Base-by-base conservation (phyloP, 2,113 vertebrate genomes). In the Oncorhynchus clarkii region DNA sequence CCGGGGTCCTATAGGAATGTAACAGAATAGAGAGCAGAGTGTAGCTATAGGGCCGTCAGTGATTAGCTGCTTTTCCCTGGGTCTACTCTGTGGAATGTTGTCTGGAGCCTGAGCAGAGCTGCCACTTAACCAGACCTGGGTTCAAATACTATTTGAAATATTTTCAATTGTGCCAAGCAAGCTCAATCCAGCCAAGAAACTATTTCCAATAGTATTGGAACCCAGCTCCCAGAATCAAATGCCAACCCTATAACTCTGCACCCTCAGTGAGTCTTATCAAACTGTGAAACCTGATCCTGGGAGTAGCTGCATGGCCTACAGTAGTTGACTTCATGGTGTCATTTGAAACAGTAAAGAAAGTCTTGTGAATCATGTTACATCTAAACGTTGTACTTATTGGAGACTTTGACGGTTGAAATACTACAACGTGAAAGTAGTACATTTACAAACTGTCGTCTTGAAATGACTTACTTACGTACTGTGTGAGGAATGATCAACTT, bases 51-150 rank as follows among this genome's bases (percentile, higher is more conserved):
- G 83, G 86, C 79, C 86, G n/a, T 76, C 71, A 67, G 76, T 76
- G 83, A 82, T 84, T 76, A n/a, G 39, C 78, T 31, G 80, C 77
- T 75, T 67, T 87, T 62, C 79, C 65, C 71, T 39, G 70, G 76
- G 59, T n/a, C 59, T 54, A 54, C 51, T 54, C 51, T 80, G 73
- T 78, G 89, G 88, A 90, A 92, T 90, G 88, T 87, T 84, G 87
- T 74, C 65, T 4, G 72, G 78, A 80, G 85, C 87, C 89, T 87
- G 76, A 84, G 69, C 49, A 24, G 70, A 72, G 66, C 39, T 2
- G 78, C 73, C 79, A 26, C 72, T 54, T 18, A 18, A 54, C 51
- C 51, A 14, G 16, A 18, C 51, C 51, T 54, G 14, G 51, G 51
- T 54, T 54, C 51, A 54, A 54, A 54, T 54, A 18, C 13, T 54